A percentile compares a stretch with the other conserved stretches of the same genome.
Evolutionary conservation across 2,113 vertebrate genomes (phyloP).

Genomic region (Cyprinodon brontotheroides): DNA sequence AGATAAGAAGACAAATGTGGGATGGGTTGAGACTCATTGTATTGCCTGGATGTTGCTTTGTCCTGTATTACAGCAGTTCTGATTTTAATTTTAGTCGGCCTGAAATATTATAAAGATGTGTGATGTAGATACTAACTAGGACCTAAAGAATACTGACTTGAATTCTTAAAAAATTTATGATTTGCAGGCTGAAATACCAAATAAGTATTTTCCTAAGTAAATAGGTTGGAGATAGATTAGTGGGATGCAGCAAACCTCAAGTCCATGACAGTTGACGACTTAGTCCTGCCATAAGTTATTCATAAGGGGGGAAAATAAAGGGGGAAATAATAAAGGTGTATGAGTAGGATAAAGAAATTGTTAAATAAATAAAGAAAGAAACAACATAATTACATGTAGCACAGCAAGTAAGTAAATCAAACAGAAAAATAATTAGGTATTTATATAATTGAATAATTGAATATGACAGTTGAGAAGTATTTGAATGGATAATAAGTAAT

Average conservation of each 20-base stretch:
- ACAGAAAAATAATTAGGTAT: neutral
- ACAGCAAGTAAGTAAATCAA: neutral
- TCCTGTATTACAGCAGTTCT: constrained; percentile 14
- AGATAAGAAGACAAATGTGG: constrained; percentile 46
- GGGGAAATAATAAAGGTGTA: neutral
- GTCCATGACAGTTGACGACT: no score
- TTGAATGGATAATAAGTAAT: neutral
- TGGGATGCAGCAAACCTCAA: no score
- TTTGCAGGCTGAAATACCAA: no score
- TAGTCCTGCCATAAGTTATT: neutral
- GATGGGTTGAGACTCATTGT: constrained; percentile 43
- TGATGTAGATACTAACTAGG: no score
- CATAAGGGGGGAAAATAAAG: neutral
- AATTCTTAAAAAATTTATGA: no score
- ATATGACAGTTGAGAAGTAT: no score
- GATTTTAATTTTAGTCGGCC: neutral
- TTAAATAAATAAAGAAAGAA: neutral
- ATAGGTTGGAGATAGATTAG: no score
- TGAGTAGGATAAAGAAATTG: no score
- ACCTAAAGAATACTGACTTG: no score
- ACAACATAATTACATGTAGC: neutral
- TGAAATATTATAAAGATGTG: neutral
- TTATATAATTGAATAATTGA: no score
- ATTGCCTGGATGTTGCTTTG: constrained; percentile 25
- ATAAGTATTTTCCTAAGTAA: no score